Percentiles rank a stretch among this genome's conserved stretches.
phyloP scores from a whole-genome alignment of 1,140 invertebrate species.

The Saxidomus purpurata region DNA sequence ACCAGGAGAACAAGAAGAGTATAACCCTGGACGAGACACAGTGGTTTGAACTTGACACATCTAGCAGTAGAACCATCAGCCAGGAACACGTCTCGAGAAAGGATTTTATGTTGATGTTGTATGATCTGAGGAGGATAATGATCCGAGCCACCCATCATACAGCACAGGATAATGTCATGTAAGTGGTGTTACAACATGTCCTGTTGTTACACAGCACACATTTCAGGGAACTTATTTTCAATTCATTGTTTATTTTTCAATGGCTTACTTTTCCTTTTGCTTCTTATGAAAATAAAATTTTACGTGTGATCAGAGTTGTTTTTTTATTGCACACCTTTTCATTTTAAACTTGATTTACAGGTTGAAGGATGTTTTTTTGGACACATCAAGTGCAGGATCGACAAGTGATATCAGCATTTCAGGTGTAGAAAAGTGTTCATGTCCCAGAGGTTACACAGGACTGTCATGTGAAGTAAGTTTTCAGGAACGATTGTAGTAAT shows the following conservation, averaged over 20 bases:
- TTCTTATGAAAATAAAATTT: too few species aligned
- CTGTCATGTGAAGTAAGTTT: slow-evolving; percentile 92
- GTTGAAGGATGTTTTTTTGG: slow-evolving; percentile 92
- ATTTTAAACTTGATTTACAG: too few species aligned
- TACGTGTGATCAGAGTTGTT: too few species aligned
- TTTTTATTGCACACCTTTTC: too few species aligned
- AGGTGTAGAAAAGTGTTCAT: slow-evolving; percentile 85
- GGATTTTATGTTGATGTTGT: slow-evolving; percentile 95
- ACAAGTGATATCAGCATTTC: slow-evolving; percentile 73
- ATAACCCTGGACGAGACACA: slow-evolving; percentile 87
- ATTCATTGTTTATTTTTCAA: too few species aligned
- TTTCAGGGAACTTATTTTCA: too few species aligned
- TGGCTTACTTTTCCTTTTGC: too few species aligned
- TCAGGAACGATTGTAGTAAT: too few species aligned
- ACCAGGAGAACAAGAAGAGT: slow-evolving; percentile 89
- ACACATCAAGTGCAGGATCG: slow-evolving; percentile 88
- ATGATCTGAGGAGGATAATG: slow-evolving; percentile 92
- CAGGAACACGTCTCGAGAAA: slow-evolving; percentile 87
- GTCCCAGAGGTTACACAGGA: slow-evolving; percentile 95
- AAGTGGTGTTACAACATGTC: too few species aligned
- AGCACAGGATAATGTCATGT: slow-evolving; percentile 90
- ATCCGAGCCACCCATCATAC: slow-evolving; percentile 97
- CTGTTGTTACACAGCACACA: too few species aligned
- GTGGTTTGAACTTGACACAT: slow-evolving; percentile 79
- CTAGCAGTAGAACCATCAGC: slow-evolving; percentile 37